Evolutionary conservation across 2,888 invertebrate species (phyloP), one percentile per base, ranked within the genome.

Genomic region (Drosophila ezoana): DNA sequence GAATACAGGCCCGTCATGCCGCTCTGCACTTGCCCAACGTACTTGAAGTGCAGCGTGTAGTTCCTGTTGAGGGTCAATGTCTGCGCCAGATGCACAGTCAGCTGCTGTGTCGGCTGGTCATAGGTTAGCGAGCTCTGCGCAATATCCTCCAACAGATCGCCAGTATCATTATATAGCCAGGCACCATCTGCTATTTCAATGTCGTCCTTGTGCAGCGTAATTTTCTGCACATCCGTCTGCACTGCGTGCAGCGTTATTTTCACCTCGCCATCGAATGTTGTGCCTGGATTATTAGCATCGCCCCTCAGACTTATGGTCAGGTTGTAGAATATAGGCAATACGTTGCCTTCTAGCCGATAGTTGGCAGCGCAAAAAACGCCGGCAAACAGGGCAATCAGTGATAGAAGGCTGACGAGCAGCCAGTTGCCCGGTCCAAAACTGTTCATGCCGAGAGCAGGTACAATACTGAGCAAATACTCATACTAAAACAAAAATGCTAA

Each of bases 251-350:
- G 88, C 2, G 93, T 93, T 37, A 94, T 94, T n/a, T 92, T 68
- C 1, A 91, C 90, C 18, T 80, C 64, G 8, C 91, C 92, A 41
- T 87, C 65, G 52, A 90, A 92, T 3, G 78, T 89, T 33, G 87
- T 79, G 5, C 8, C 14, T 4, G 73, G 76, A 28, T 82, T 81
- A 1, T 59, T 47, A 4, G 54, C 72, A 67, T 84, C 80, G 14
- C 66, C 61, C 2, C 59, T 44, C 4, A 81, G 94, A 2, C 90
- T 92, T 1, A 95, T 86, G 1, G 91, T 79, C 0, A 95, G 91
- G 53, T 93, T 91, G 70, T 95, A 95, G 4, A 89, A 89, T 0
- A 75, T 81, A 0, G 95, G 95, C 13, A 78, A 49, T 0, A 95
- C 92, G 1, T 92, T 92, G 0, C 88, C 92, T 0, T 69, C 69